Base-by-base conservation (phyloP, 2,888 invertebrate genomes). In the Andrena camellia region DNA sequence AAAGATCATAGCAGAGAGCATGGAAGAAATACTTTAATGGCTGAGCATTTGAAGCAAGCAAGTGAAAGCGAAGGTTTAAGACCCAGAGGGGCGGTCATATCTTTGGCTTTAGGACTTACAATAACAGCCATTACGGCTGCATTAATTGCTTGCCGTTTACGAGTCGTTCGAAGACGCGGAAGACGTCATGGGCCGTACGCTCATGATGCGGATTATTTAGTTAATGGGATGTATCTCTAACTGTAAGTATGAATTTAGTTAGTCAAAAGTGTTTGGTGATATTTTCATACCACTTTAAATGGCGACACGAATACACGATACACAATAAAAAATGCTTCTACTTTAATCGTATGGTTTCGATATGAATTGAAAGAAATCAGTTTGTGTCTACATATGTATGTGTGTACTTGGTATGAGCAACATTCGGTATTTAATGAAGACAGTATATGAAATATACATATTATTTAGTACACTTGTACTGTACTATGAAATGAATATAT, bases 181-280 rank as follows among this genome's bases (percentile, higher is more conserved):
- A 96, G 97, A 89, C 97, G 97, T 79, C 97, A 97, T 94, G 96
- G 97, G 68, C 96, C 97, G 23, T 97, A 97, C 92, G 97, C 98
- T 48, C 98, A 98, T 94, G 99, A 99, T 94, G 98, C 99, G 0
- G 99, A 99, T 95, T 99, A 99, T 95, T 95, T 99, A 91, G 99
- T 99, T 90, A 99, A 99, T 95, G 99, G 99, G 92, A 99, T 99
- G 99, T 99, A 99, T 95, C 96, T 99, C 93, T 98, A 96, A 96
- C 20, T 8, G 91, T 84, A 76, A 69, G 78, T 63, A 75, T 7
- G 52, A 74, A 66, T 72, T 52, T 35, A 54, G 75, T 50, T 78
- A 73, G 50, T 23, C 35, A 23, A 59, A 59, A 10, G 8, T 69
- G 17, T 72, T 29, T 60, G 66, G n/a, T 77, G 52, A 73, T 81